A percentile compares a stretch with the other conserved stretches of the same genome.
phyloP scores from a whole-genome alignment of 2,113 vertebrate genomes.

The Bungarus multicinctus region DNA sequence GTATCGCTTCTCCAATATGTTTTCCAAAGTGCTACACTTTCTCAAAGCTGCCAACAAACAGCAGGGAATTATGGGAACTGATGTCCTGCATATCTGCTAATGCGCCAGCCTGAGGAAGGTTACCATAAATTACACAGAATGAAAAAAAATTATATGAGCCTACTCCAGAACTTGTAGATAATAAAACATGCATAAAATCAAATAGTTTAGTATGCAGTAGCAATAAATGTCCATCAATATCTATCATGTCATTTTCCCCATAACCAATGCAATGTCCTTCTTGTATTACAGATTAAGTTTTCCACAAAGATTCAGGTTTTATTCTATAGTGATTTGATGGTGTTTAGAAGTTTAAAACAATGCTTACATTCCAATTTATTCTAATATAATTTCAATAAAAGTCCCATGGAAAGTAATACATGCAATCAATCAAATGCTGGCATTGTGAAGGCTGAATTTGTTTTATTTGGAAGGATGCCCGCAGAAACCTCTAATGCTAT shows the following conservation, averaged over 20 bases:
- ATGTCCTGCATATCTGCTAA: background rate
- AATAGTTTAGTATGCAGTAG: background rate
- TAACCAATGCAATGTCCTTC: background rate
- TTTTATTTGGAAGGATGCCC: background rate
- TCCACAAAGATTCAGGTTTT: background rate
- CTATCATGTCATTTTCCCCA: background rate
- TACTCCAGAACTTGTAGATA: background rate
- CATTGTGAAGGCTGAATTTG: background rate
- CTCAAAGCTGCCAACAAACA: background rate
- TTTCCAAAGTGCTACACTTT: background rate
- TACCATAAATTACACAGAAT: background rate
- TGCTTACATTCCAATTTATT: background rate
- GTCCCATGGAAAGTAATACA: background rate
- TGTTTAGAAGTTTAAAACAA: background rate
- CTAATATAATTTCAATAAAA: background rate
- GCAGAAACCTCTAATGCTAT: background rate
- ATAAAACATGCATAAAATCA: background rate
- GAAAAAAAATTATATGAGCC: background rate
- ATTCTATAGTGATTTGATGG: background rate
- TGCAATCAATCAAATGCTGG: background rate
- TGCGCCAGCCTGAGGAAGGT: background rate
- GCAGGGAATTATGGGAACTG: background rate
- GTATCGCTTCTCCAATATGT: background rate
- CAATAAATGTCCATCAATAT: background rate
- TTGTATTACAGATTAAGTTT: background rate